Conservation (phyloP, 92 coral and sea anemone genomes). For the Parazoanthus darwini region DNA sequence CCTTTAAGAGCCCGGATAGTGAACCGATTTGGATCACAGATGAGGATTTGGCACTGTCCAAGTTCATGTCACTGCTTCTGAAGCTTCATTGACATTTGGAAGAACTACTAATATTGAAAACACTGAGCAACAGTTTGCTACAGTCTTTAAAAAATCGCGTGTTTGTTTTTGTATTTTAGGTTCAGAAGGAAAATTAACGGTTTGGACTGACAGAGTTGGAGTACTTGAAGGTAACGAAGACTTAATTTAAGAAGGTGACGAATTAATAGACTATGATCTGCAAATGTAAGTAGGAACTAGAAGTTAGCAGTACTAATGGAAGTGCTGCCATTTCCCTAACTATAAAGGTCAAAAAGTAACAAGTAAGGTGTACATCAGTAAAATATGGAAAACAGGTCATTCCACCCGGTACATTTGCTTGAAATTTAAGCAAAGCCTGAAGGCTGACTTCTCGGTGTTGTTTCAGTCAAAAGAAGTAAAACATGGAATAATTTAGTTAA, state of each 20-base stretch:
- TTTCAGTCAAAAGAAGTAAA: no score
- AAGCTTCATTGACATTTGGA: neutral
- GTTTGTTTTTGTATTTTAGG: slow-evolving; percentile 51
- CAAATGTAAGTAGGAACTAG: neutral
- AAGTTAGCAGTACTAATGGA: no score
- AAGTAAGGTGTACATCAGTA: no score
- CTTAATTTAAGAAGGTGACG: neutral
- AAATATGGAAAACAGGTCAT: no score
- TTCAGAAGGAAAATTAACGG: slow-evolving; percentile 93
- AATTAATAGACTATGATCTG: neutral
- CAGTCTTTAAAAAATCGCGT: neutral
- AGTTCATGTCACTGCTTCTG: neutral
- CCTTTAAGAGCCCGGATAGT: no score
- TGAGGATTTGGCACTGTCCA: neutral
- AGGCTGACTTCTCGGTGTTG: no score
- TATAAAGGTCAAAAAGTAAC: no score
- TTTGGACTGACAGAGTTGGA: slow-evolving; percentile 88
- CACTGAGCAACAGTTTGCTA: neutral
- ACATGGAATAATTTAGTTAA: no score
- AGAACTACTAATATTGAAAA: neutral
- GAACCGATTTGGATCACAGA: neutral
- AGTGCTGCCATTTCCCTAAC: no score
- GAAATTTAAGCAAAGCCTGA: no score
- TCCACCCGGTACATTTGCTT: no score
- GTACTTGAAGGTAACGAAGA: slow-evolving; percentile 70